These are phyloP conservation scores for Australoheros scitulus DNA, from an alignment of 2,113 vertebrate genomes.

Conservation along the genomic window DNA sequence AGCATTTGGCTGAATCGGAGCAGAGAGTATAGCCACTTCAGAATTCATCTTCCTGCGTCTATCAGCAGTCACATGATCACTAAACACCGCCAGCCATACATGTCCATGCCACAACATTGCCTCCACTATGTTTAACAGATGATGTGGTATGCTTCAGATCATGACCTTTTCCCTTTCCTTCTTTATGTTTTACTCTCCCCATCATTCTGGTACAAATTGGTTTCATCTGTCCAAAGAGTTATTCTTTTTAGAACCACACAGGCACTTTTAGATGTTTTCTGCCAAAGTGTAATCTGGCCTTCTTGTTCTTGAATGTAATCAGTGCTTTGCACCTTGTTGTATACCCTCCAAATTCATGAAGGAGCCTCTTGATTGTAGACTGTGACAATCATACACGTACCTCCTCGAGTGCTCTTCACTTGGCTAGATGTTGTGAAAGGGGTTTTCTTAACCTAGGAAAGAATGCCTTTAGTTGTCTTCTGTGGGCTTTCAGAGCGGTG, in stretches of 20 bases:
- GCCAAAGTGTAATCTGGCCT: not conserved
- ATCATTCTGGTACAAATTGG: not conserved
- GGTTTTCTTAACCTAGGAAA: not conserved
- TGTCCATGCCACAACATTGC: not conserved
- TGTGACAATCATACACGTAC: not conserved
- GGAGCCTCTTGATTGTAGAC: not conserved
- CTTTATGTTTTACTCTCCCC: not conserved
- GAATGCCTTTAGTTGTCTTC: too few species aligned
- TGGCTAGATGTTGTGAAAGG: not conserved
- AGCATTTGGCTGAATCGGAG: not conserved
- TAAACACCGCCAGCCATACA: not conserved
- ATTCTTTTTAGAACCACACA: not conserved
- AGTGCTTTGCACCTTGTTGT: not conserved
- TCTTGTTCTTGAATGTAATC: not conserved
- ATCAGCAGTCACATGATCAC: not conserved
- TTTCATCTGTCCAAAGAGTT: not conserved
- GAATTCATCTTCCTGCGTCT: not conserved
- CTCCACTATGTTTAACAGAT: not conserved
- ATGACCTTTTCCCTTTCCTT: not conserved
- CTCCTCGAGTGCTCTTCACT: not conserved
- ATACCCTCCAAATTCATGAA: not conserved
- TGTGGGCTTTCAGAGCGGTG: too few species aligned
- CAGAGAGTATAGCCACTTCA: not conserved
- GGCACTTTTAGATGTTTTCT: not conserved
- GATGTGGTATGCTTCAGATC: not conserved